Conservation (phyloP, 2,888 invertebrate species). For the Pyrochroa serraticornis region DNA sequence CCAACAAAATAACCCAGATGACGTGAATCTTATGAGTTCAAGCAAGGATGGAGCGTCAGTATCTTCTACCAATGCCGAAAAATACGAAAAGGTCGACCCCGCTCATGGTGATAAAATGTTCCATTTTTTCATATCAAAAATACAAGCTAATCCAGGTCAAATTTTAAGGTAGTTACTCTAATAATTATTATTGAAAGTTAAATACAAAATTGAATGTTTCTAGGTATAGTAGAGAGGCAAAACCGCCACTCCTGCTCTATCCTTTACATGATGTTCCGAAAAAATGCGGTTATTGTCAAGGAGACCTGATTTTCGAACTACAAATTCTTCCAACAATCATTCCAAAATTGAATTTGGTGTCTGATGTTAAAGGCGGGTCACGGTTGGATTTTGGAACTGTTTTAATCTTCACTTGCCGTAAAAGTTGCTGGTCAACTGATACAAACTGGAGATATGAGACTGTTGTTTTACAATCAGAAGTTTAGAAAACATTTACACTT, state of each 20-base stretch:
- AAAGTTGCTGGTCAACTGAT: slow-evolving; percentile 82
- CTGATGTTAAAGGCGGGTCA: slow-evolving; percentile 58
- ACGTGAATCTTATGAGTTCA: slow-evolving; percentile 25
- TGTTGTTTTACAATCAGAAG: slow-evolving; percentile 78
- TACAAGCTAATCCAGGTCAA: slow-evolving; percentile 80
- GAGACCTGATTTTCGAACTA: slow-evolving; percentile 77
- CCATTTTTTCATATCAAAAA: slow-evolving; percentile 75
- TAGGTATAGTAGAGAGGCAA: slow-evolving; percentile 77
- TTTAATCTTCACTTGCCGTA: slow-evolving; percentile 79
- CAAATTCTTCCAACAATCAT: slow-evolving; percentile 85
- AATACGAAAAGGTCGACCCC: slow-evolving; percentile 80
- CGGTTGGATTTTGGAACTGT: slow-evolving; percentile 87
- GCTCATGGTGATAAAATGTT: slow-evolving; percentile 84
- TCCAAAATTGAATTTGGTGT: slow-evolving; percentile 67
- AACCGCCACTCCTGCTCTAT: slow-evolving; percentile 71
- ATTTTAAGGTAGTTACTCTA: slow-evolving; percentile 70
- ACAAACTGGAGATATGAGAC: slow-evolving; percentile 73
- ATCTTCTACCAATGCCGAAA: slow-evolving; percentile 61
- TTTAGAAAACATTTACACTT: slow-evolving; percentile 36
- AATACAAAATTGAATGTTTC: slow-evolving; percentile 31
- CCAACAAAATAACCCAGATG: slow-evolving; percentile 60
- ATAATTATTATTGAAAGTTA: slow-evolving; percentile 34
- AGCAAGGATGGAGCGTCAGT: slow-evolving; percentile 12
- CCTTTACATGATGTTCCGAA: slow-evolving; percentile 64
- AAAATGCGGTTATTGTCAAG: slow-evolving; percentile 73